Percentiles rank a stretch among this genome's conserved stretches.
Evolutionary conservation across 2,797 vertebrate species (phyloP).

Genomic region (Phylloscopus collybita): DNA sequence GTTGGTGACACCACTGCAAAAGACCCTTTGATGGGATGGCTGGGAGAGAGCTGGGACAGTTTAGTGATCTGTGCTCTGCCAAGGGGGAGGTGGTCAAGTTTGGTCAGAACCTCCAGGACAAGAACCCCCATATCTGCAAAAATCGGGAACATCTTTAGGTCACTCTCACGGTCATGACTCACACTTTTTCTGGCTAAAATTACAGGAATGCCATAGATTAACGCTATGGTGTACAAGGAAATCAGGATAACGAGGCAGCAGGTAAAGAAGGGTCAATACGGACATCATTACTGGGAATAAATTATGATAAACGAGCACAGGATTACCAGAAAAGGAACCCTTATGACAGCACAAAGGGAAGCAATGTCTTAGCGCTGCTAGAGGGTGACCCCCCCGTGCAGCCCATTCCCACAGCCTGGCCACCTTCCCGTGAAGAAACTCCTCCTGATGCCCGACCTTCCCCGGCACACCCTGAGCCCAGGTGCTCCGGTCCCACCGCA

Average conservation of each 20-base stretch:
- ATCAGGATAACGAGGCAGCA: fast-evolving
- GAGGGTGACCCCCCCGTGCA: fast-evolving
- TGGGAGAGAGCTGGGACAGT: slow-evolving; percentile 86
- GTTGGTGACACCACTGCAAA: slow-evolving; percentile 88
- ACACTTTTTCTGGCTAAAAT: not conserved
- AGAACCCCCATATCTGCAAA: slow-evolving; percentile 92
- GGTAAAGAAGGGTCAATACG: not conserved
- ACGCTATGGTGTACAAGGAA: fast-evolving
- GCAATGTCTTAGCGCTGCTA: not conserved
- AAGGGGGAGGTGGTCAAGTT: slow-evolving; percentile 85
- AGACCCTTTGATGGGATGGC: slow-evolving; percentile 85
- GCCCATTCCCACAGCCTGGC: not conserved
- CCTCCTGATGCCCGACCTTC: fast-evolving
- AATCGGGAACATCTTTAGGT: not conserved
- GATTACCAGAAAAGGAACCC: not conserved
- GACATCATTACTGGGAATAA: not conserved
- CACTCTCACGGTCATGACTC: fast-evolving
- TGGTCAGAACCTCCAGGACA: slow-evolving; percentile 89
- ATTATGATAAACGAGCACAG: not conserved
- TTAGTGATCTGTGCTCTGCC: slow-evolving; percentile 85
- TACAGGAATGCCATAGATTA: not conserved
- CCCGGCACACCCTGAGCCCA: fast-evolving
- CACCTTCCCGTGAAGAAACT: not conserved
- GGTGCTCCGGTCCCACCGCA: fast-evolving
- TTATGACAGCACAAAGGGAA: not conserved